Conservation (phyloP, 2,888 invertebrate species). For the Plebejus melissa region DNA sequence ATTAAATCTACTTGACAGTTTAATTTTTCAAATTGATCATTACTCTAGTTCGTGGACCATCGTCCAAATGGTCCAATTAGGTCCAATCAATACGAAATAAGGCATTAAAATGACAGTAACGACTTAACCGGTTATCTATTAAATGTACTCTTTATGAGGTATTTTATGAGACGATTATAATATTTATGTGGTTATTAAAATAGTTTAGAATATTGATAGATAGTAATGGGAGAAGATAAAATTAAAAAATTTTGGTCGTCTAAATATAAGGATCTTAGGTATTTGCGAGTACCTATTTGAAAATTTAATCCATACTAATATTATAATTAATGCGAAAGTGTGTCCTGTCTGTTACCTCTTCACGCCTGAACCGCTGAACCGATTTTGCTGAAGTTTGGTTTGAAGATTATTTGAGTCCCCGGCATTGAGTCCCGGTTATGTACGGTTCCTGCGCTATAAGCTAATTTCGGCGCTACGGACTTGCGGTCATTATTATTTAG, state of each 20-base stretch:
- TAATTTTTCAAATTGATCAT: constrained; percentile 71
- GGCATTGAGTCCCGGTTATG: too few relatives aligned
- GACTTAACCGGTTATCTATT: constrained; percentile 38
- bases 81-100: constrained; percentile 68
- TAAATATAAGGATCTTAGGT: not conserved
- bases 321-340: too few relatives aligned
- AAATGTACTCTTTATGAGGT: constrained; percentile 4
- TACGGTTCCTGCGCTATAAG: too few relatives aligned
- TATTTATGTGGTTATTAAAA: constrained; percentile 13
- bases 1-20: constrained; percentile 47
- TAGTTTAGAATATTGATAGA: constrained; percentile 4
- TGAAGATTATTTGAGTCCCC: too few relatives aligned
- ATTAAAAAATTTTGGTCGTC: not conserved
- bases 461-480: too few relatives aligned
- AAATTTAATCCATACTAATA: too few relatives aligned
- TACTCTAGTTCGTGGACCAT: constrained; percentile 53
- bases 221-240: constrained; percentile 2
- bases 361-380: too few relatives aligned
- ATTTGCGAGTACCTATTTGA: not conserved
- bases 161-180: constrained; percentile 20
- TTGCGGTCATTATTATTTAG: too few relatives aligned
- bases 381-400: too few relatives aligned
- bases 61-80: constrained; percentile 57
- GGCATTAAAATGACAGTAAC: constrained; percentile 56
- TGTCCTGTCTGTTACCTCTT: too few relatives aligned